phyloP scores from a whole-genome alignment of 92 coral and sea anemone genomes.

The Zoanthus solanderi region DNA sequence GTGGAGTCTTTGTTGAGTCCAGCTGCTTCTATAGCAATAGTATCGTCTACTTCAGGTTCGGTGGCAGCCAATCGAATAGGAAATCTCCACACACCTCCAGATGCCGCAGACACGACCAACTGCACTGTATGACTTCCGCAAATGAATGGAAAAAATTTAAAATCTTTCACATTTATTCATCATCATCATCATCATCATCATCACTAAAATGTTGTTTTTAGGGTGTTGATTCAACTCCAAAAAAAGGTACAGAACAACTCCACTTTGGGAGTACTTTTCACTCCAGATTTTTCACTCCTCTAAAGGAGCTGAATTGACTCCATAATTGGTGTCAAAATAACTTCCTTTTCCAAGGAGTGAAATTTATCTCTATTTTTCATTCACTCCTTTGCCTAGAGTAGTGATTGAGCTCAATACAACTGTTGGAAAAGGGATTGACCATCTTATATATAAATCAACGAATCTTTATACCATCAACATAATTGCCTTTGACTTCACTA shows the following conservation, averaged over 20 bases:
- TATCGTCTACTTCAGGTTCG: slow-evolving; percentile 97
- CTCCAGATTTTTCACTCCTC: background rate
- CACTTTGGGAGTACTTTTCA: too few species aligned
- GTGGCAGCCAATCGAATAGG: slow-evolving; percentile 93
- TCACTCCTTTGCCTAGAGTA: slow-evolving; percentile 10
- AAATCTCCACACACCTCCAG: slow-evolving; percentile 99
- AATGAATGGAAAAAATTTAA: background rate
- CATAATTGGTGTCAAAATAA: background rate
- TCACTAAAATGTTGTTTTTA: too few species aligned
- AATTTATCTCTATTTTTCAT: background rate
- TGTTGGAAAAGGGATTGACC: background rate
- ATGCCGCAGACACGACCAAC: slow-evolving; percentile 85
- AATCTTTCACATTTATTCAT: too few species aligned
- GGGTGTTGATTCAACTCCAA: too few species aligned
- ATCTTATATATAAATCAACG: too few species aligned
- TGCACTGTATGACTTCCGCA: slow-evolving; percentile 83
- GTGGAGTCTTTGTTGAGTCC: slow-evolving; percentile 93
- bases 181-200: too few species aligned
- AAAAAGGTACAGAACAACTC: too few species aligned
- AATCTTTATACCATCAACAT: too few species aligned
- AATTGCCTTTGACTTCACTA: too few species aligned
- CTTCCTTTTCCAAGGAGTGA: background rate
- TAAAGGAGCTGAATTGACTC: background rate
- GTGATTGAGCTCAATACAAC: background rate
- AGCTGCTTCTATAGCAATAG: slow-evolving; percentile 89